Evolutionary conservation across 1,140 invertebrate genomes (phyloP).

Genomic region (Zaprionus camerounensis): DNA sequence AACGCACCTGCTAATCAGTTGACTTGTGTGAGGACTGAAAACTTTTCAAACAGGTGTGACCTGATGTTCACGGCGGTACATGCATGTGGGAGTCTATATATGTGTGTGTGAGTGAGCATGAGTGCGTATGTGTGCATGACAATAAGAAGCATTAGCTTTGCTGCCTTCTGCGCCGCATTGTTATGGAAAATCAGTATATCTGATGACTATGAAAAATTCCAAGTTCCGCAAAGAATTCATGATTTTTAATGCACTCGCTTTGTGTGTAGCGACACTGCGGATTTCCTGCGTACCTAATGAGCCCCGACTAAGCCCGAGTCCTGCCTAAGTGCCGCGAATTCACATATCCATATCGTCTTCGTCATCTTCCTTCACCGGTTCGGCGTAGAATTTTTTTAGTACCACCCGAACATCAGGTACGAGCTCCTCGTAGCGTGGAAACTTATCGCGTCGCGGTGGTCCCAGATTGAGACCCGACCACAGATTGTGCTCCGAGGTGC

Average conservation of each 20-base stretch:
- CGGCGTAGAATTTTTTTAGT: constrained; percentile 78
- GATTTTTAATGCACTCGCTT: constrained; percentile 20
- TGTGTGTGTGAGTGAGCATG: background rate
- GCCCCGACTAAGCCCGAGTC: background rate
- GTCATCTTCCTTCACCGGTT: constrained; percentile 38
- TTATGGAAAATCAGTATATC: constrained; percentile 36
- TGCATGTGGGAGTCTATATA: background rate
- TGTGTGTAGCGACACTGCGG: constrained; percentile 12
- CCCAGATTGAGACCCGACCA: constrained; percentile 69
- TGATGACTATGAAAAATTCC: constrained; percentile 8
- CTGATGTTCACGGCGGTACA: background rate
- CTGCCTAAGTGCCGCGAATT: too few species aligned
- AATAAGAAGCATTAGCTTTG: constrained; percentile 42
- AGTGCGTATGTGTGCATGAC: constrained; percentile 12
- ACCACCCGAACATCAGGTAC: constrained; percentile 61
- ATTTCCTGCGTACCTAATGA: constrained; percentile 4
- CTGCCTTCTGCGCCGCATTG: constrained; percentile 27
- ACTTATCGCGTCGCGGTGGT: constrained; percentile 75
- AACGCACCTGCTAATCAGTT: constrained; percentile 32
- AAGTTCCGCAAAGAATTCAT: constrained; percentile 8
- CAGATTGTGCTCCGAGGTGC: constrained; percentile 69
- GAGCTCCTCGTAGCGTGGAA: constrained; percentile 58
- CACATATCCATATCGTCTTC: constrained; percentile 5
- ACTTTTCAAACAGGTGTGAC: constrained; percentile 36
- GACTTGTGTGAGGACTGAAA: constrained; percentile 21